Base-by-base conservation (phyloP, 1,140 invertebrate species). In the Lucilia cuprina region DNA sequence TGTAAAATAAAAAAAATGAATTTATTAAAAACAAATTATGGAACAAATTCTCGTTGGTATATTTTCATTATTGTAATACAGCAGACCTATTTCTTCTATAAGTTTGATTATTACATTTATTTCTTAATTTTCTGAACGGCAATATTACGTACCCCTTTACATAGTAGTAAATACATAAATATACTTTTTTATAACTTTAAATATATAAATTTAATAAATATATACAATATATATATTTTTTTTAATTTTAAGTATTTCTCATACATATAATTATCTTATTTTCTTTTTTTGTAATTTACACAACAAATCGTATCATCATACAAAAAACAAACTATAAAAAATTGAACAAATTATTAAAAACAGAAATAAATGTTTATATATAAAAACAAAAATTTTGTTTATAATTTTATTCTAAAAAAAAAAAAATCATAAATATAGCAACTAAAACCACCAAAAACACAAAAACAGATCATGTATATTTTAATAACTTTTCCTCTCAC, bases 81-180 rank as follows among this genome's bases (percentile, higher is more conserved):
- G 41, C 41, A 41, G 41, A 41, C 41, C 41, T 30, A 30, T 30
- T 41, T 41, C 10, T 10, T 41, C 41, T 41, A 41, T 41, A 41
- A 41, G 41, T 41, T 41, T 41, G 41, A 41, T 41, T 41, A 41
- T 41, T 41, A 41, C 41, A 41, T 5, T 41, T 80, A 49, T 21
- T 70, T 70, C 21, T 12, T 25, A 10, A n/a, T n/a, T 80, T 80
- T 30, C 25, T 30, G 1, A 30, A 30, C 21, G 77, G 77, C 77
- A 80, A 80, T 80, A 80, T 80, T 80, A 49, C 17, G 77, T 80
- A 80, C 77, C 19, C 25, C 19, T 80, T 70, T 60, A 70, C 10
- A 70, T 70, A 21, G n/a, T n/a, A 60, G 3, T 21, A 21, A 70
- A 70, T 70, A 70, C 19, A 70, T 70, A 25, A 60, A 60, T 60